phyloP scores from a whole-genome alignment of 2,113 vertebrate genomes.

The Cebidichthys violaceus region DNA sequence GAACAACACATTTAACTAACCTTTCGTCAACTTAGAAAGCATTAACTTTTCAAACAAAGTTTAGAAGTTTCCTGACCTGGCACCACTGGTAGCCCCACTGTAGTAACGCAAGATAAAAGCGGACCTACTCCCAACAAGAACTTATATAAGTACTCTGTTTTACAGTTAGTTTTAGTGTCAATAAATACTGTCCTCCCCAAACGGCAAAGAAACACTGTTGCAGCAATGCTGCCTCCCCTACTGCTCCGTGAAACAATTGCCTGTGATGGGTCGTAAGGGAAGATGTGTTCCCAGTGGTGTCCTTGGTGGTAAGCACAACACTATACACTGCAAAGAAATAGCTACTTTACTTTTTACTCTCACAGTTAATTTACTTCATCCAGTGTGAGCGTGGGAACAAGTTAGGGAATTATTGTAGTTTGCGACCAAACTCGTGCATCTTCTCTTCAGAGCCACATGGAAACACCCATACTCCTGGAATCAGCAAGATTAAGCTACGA shows the following conservation, averaged over 20 bases:
- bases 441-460: not conserved
- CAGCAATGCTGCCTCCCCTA: not conserved
- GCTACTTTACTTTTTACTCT: not conserved
- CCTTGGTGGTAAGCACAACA: conserved; percentile 42
- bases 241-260: conserved; percentile 10
- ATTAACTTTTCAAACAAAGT: not conserved
- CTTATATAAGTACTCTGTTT: conserved; percentile 19
- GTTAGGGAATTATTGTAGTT: not conserved
- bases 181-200: conserved; percentile 10
- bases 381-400: not conserved
- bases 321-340: not conserved
- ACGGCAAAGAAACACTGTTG: not conserved
- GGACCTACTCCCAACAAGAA: not conserved
- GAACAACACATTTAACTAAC: too few species aligned
- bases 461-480: not conserved
- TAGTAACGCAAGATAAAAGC: conserved; percentile 7
- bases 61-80: not conserved
- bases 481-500: not conserved
- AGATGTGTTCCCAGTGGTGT: not conserved
- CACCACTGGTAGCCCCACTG: not conserved
- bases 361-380: not conserved
- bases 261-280: conserved; percentile 36
- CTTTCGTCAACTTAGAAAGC: not conserved
- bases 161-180: conserved; percentile 25
- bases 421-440: not conserved